Evolutionary conservation across 2,888 invertebrate genomes (phyloP), one percentile per base, ranked within the genome.

Genomic region (Stramonita haemastoma): DNA sequence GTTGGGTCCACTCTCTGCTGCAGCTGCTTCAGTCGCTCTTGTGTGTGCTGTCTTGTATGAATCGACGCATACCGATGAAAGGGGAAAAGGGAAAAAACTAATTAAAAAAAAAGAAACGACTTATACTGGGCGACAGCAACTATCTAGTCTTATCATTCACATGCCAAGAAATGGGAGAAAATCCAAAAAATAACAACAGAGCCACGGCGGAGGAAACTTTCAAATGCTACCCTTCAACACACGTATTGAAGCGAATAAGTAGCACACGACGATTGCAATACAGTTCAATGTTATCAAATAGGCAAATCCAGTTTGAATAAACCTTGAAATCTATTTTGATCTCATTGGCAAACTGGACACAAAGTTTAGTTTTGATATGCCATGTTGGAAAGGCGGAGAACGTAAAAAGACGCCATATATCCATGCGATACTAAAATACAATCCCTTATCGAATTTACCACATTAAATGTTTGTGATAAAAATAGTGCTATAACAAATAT

Each of bases 331-430:
- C 26, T 5, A 26, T 46, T 46, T 22, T 83, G 22, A 4, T 11
- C 4, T 5, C 22, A 83, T 32, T 15, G 32, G 29, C 46, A 36
- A 11, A 83, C 19, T 36, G 22, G 46, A 36, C 34, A 36, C 66
- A 66, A 86, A 86, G 34, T 22, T 70, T 34, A 70, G 32, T 6
- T 70, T 77, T 11, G 0, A 29, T 13, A n/a, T 26, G 77, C 56
- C 73, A 87, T 87, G 46, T 26, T 87, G 36, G 19, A 13, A 29
- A 1, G 87, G 46, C 87, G 29, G 46, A 73, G 46, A 34, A 77
- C 87, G 36, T 22, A 46, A 46, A 87, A 87, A 56, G 87, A 87
- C 87, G 87, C 87, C 77, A 87, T 1, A 0, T 36, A 85, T 57
- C 17, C 17, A 29, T 85, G 57, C 84, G 84, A 56, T 29, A 8